Evolutionary conservation across 2,888 invertebrate species (phyloP), one percentile per base, ranked within the genome.

Genomic region (Alloplasta piceator): DNA sequence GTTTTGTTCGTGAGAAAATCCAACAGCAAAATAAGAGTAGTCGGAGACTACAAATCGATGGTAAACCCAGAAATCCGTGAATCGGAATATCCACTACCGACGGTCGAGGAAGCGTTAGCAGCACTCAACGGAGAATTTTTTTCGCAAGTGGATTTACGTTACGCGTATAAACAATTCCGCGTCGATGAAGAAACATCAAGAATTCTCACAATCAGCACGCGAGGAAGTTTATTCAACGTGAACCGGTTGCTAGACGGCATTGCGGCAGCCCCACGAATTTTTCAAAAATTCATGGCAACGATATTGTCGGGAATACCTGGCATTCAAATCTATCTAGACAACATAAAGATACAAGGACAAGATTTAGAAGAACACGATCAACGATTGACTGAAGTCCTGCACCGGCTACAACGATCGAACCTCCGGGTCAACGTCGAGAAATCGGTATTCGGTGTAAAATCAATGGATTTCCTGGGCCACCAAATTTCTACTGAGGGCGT

Each of bases 11-110:
- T 84, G 14, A 63, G 68, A 14, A 85, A 85, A 78, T 43, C 71
- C 41, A 80, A 80, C 50, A 80, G 78, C 9, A 71, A 73, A 58
- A 78, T 83, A 26, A 63, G 82, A 73, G 79, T 86, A 26, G 85
- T 83, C 76, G 86, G 86, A 36, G 85, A 86, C 52, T 86, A 83
- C 50, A 83, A 81, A 67, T 66, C 68, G 7, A 87, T 88, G 14
- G 79, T 88, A 7, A 89, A 88, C 71, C 87, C 85, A 2, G 78
- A 84, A 14, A 58, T 88, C 36, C 81, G 86, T 52, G 83, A 86
- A 41, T 87, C 88, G 6, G 83, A 87, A 77, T 85, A 86, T 56
- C 86, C 85, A 36, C 66, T 87, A 41, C 85, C 85, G 10, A 83
- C 80, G 56, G 82, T 84, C 48, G 82, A 82, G 43, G 84, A 87